A percentile compares a stretch with the other conserved stretches of the same genome.
Conservation (phyloP, 1,140 invertebrate genomes). For the Littorina saxatilis region DNA sequence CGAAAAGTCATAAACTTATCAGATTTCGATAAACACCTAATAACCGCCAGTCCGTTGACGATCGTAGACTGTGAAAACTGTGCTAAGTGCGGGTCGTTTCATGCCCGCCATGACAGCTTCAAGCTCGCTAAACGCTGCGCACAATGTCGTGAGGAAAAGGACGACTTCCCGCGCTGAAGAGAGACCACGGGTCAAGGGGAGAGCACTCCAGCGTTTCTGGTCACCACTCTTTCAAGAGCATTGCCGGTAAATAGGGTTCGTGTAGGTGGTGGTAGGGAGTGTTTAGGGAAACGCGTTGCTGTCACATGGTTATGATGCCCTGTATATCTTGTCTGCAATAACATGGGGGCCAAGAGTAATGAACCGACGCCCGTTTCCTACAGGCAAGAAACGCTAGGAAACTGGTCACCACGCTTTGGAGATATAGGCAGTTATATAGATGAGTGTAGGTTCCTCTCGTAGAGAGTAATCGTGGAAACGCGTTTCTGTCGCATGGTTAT, state of each 20-base stretch:
- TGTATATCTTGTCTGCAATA: constrained; percentile 30
- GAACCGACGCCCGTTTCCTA: no score
- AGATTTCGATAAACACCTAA: constrained; percentile 27
- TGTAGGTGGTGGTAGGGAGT: neutral
- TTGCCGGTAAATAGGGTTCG: neutral
- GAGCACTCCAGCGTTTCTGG: neutral
- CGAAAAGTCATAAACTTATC: constrained; percentile 9
- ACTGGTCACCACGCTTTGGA: neutral
- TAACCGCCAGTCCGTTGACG: neutral
- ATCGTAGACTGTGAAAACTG: constrained; percentile 4
- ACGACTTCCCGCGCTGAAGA: neutral
- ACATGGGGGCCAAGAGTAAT: neutral
- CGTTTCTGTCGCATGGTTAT: constrained; percentile 3
- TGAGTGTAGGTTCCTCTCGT: neutral
- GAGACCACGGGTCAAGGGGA: constrained; percentile 22
- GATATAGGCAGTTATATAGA: no score
- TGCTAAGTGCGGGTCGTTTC: constrained; percentile 10
- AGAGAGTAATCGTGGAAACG: neutral
- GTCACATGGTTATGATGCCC: constrained; percentile 2
- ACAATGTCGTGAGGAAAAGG: neutral
- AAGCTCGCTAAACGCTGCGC: neutral
- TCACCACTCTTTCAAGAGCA: neutral
- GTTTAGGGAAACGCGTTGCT: neutral
- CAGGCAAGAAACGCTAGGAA: no score
- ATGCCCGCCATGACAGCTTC: neutral